Base-by-base conservation (phyloP, 2,113 vertebrate genomes). In the Solea solea region DNA sequence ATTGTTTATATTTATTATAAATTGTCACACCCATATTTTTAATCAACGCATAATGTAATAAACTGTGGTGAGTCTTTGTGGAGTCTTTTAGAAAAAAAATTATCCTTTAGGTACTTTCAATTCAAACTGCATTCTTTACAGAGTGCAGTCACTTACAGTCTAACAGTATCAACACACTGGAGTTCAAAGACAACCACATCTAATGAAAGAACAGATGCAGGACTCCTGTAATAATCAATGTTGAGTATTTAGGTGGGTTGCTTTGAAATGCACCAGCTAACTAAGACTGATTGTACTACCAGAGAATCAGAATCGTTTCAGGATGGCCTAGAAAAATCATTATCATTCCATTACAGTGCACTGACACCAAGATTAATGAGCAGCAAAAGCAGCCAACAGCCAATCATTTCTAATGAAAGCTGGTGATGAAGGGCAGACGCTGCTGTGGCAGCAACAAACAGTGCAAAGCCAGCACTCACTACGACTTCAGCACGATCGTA, bases 351-450 rank as follows among this genome's bases (percentile, higher is more conserved):
- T 67, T 44, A 53, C 64, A 64, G 57, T 55, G 66, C 80, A 60
- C 63, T 53, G 67, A 70, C 61, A 77, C n/a, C 62, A 72, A 69
- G 78, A 86, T 80, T 71, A 74, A 87, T 80, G 71, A 69, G 55
- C 66, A 45, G 75, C 40, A 70, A 79, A 81, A 13, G 56, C 62
- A 73, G 84, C 82, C 66, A 80, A 60, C 61, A 66, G 76, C 72
- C 80, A 69, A 68, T 86, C 40, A 64, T 88, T 81, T 81, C 54
- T 59, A 74, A 50, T 69, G 69, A 60, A 67, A 68, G 65, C 65
- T 53, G 67, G 64, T 70, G 84, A 75, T 9, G 61, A 83, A 49
- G 51, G 68, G 63, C 55, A 74, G 59, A 57, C 56, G 41, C 54
- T 63, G 72, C 67, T 58, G 57, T 59, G 68, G 59, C 81, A 65